Evolutionary conservation across 2,797 vertebrate species (phyloP), one percentile per base, ranked within the genome.

Genomic region (Gallirallus australis): DNA sequence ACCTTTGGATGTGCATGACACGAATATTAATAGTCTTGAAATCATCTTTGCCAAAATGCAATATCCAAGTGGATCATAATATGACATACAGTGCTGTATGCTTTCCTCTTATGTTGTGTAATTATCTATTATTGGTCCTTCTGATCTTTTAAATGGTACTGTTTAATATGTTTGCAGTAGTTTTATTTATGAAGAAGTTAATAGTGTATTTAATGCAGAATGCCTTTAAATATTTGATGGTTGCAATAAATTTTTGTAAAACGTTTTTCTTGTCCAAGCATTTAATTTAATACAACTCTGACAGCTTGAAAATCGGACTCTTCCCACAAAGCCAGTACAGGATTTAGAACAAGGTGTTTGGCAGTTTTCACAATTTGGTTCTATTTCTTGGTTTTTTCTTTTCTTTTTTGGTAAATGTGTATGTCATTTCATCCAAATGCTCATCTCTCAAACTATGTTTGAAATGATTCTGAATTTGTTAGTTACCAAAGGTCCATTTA

Each of bases 231-330:
- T 97, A 97, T 97, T 98, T 98, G 96, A 97, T 97, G 97, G 94
- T 97, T 97, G 88, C 93, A 98, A 98, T 98, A 98, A 98, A 98
- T 98, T 97, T 98, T 96, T 98, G 89, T 97, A 97, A 98, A 98
- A 97, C 95, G 8, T 96, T 97, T 98, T 97, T 97, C 97, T 98
- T 97, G 97, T 98, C 98, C 93, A 98, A 97, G 98, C 97, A 98
- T 98, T 98, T 98, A 98, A 97, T 98, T 98, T 97, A 97, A 94
- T 97, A 52, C 60, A 82, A 93, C 89, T 96, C 95, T 96, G 89
- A 97, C 92, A 96, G 88, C 91, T 95, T 71, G 92, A 96, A 94
- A 96, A 93, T 83, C 70, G 11, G 77, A 86, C 87, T 83, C 54
- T 90, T 89, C 53, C 77, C 59, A 72, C 86, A 79, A 77, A 96